These are phyloP conservation scores for Sebastes hubbsi DNA, from an alignment of 2,797 vertebrate species.

Conservation along the genomic window DNA sequence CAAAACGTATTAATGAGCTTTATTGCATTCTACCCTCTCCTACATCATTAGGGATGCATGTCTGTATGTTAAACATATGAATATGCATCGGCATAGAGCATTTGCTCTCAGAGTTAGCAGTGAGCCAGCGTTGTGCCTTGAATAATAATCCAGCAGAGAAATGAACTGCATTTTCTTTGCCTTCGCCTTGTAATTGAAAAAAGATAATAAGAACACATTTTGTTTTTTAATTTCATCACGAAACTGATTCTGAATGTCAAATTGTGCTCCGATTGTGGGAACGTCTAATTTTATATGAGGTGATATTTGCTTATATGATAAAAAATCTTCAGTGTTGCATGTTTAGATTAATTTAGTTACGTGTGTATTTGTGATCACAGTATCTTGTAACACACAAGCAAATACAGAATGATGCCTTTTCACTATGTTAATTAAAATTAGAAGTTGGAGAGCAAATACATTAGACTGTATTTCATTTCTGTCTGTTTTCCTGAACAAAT, in stretches of 20 bases:
- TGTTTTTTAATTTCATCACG: slow-evolving; percentile 8
- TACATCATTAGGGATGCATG: slow-evolving; percentile 79
- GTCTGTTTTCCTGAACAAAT: slow-evolving; percentile 31
- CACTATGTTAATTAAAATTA: not conserved
- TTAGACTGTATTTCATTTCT: not conserved
- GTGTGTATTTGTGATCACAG: slow-evolving; percentile 16
- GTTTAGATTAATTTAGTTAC: not conserved
- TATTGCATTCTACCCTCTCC: slow-evolving; percentile 70
- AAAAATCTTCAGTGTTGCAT: slow-evolving; percentile 14
- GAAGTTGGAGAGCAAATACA: slow-evolving; percentile 13
- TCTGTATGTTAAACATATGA: slow-evolving; percentile 88
- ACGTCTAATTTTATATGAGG: not conserved
- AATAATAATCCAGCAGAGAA: slow-evolving; percentile 76
- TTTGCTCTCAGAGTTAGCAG: slow-evolving; percentile 79
- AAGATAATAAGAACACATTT: slow-evolving; percentile 32
- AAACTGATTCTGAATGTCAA: slow-evolving; percentile 34
- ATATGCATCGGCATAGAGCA: slow-evolving; percentile 83
- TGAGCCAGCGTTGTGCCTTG: slow-evolving; percentile 77
- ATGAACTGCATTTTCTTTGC: slow-evolving; percentile 51
- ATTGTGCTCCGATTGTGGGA: not conserved
- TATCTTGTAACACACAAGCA: not conserved
- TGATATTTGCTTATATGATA: slow-evolving; percentile 40
- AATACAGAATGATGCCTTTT: not conserved
- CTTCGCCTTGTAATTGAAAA: slow-evolving; percentile 65
- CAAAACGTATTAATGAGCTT: slow-evolving; percentile 80